Evolutionary conservation across 2,113 vertebrate genomes (phyloP), one percentile per base, ranked within the genome.

Genomic region (Grammomys dolichurus): DNA sequence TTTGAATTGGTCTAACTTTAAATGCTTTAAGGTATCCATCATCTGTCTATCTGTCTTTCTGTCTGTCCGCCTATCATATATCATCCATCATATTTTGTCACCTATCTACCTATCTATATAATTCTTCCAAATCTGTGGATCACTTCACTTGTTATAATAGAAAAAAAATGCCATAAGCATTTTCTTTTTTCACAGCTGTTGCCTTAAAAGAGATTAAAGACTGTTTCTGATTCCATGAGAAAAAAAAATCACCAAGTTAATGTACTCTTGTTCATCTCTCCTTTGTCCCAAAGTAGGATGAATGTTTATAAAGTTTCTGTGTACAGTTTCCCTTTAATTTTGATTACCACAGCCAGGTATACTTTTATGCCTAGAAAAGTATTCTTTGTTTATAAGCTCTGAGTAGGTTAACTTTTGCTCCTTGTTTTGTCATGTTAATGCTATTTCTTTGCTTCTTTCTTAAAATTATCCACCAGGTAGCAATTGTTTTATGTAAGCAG

Each of bases 401-500:
- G 10, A 26, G 4, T 67, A 46, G 87, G 60, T 76, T 87, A 78
- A 63, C 10, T 65, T 69, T 89, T 87, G 40, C 36, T 89, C 81
- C 36, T 72, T 92, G 33, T 87, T 82, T 91, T 87, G 73, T 33
- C 65, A 76, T 60, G 4, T 0, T 1, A 36, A 70, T 22, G 54
- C 16, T 78, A 26, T 89, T 84, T 86, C 81, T 91, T 85, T 65
- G 33, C n/a, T 40, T 11, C 19, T 81, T 84, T 84, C 51, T 70
- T 80, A 40, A 90, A 91, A 75, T 54, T 65, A 90, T 92, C 60
- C 80, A 88, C 90, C 85, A 90, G 92, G 17, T 22, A 51, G 85
- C 1, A 3, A 60, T 80, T 73, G 51, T 72, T 96, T 87, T 46
- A 40, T 36, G 31, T 65, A 96, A 88, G 84, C 84, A 33, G 40